Conservation (phyloP, 2,888 invertebrate genomes). For the Schizaphis graminum region DNA sequence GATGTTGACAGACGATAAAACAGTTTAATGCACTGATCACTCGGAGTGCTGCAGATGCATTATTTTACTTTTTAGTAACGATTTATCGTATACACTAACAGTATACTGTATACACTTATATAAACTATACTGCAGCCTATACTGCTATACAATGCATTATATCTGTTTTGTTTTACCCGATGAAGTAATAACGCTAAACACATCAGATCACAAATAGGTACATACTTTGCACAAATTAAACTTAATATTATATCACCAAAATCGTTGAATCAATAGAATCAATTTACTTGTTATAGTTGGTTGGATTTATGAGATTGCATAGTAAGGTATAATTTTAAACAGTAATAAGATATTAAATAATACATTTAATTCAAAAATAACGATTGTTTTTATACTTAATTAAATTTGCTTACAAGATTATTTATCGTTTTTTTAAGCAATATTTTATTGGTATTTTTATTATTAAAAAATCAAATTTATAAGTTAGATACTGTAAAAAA, state of each 20-base stretch:
- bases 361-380: background rate
- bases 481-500: background rate
- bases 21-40: slow-evolving; percentile 9
- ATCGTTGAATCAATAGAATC: background rate
- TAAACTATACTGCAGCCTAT: background rate
- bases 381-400: background rate
- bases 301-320: background rate
- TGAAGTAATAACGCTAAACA: background rate
- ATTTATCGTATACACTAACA: background rate
- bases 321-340: background rate
- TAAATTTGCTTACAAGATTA: no score
- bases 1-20: slow-evolving; percentile 9
- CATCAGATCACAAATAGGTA: background rate
- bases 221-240: background rate
- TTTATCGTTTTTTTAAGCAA: background rate
- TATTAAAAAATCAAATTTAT: background rate
- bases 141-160: background rate
- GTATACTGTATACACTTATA: background rate
- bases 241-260: background rate
- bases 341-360: no score
- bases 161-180: background rate
- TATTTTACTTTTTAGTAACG: slow-evolving; percentile 3
- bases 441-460: background rate
- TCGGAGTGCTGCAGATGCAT: background rate
- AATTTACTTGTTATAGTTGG: background rate